Base-by-base conservation (phyloP, 2,113 vertebrate species). In the Pomatorhinus ruficollis region DNA sequence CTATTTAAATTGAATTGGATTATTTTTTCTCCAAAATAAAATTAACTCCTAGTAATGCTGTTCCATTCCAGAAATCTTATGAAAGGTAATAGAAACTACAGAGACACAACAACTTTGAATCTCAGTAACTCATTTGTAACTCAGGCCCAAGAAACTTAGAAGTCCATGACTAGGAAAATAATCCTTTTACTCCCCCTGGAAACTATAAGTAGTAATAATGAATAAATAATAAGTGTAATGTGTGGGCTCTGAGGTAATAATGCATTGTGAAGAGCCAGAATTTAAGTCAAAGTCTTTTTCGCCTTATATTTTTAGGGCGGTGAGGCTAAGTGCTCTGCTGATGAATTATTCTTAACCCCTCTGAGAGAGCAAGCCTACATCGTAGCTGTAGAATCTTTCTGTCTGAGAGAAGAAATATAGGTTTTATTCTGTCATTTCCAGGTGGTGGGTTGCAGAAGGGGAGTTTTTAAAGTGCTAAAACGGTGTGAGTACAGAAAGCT, bases 291-390 rank as follows among this genome's bases (percentile, higher is more conserved):
- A 86, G 59, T 49, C 14, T 30, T 56, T 54, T 87, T 70, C 45
- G 21, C 21, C 60, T 23, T 74, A 5, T 44, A 72, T 76, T 93
- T 91, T 85, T 82, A 75, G 45, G 54, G 35, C 54, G 61, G 28
- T 17, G 68, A 86, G 63, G 24, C 78, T 93, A 85, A 87, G 77
- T 93, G 78, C 78, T 87, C 44, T 25, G 16, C 75, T 77, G 37
- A 90, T 83, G 15, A 88, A 86, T 94, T 93, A 80, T 92, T 93
- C 81, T 96, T 89, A 92, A 83, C 15, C 57, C n/a, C 33, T 68
- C n/a, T 56, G 59, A 80, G 74, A 87, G 31, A 28, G n/a, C 10
- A 15, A 87, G 44, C 35, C 64, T 69, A 7, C 44, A 45, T 54
- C 68, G 28, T 56, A 83, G n/a, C 68, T 71, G 52, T 79, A 39